Conservation (phyloP, 2,888 invertebrate genomes). For the Pheosia tremula region DNA sequence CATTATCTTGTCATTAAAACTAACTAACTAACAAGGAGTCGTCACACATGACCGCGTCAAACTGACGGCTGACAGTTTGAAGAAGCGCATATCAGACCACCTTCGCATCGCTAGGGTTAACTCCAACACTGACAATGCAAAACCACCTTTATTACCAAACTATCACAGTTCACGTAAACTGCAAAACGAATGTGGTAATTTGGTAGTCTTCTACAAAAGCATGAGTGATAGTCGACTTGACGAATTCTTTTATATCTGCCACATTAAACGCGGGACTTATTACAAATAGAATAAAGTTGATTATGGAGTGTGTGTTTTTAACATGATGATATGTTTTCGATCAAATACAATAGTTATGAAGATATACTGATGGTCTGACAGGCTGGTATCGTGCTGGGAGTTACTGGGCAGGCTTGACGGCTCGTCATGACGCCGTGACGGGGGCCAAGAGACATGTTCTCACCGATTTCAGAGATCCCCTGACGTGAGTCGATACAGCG, state of each 20-base stretch:
- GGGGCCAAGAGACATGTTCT: not conserved
- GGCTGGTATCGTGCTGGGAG: slow-evolving; percentile 62
- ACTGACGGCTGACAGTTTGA: slow-evolving; percentile 71
- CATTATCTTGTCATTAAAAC: slow-evolving; percentile 73
- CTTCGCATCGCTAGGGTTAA: slow-evolving; percentile 51
- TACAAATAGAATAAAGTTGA: slow-evolving; percentile 11
- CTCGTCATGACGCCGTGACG: slow-evolving; percentile 19
- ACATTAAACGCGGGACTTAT: slow-evolving; percentile 12
- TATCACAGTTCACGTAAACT: slow-evolving; percentile 32
- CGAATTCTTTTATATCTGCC: slow-evolving; percentile 62
- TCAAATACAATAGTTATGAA: slow-evolving; percentile 59
- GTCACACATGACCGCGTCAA: slow-evolving; percentile 73
- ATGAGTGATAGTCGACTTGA: slow-evolving; percentile 73
- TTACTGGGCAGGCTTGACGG: slow-evolving; percentile 71
- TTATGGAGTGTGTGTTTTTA: slow-evolving; percentile 23
- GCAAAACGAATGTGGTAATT: slow-evolving; percentile 30
- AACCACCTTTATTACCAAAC: slow-evolving; percentile 17
- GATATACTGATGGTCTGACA: slow-evolving; percentile 64
- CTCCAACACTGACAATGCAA: slow-evolving; percentile 23
- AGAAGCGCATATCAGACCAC: slow-evolving; percentile 68
- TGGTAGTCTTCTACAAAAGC: slow-evolving; percentile 53
- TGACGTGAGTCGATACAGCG: slow-evolving; percentile 18
- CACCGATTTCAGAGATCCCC: not conserved
- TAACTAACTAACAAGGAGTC: slow-evolving; percentile 74
- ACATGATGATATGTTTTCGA: slow-evolving; percentile 40